Base-by-base conservation (phyloP, 1,140 invertebrate species). In the Psix sp. region DNA sequence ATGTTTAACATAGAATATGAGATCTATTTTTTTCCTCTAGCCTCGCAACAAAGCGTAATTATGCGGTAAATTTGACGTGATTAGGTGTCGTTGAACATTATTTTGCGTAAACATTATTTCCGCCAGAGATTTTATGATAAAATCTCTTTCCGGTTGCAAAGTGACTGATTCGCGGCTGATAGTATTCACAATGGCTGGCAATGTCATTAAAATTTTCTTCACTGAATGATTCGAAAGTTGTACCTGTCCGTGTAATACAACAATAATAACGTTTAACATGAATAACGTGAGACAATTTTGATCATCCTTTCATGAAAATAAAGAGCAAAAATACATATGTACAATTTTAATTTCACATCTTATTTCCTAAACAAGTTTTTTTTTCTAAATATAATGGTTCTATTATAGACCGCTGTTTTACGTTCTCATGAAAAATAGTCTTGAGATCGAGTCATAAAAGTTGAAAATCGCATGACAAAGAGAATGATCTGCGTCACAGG, bases 401-500 rank as follows among this genome's bases (percentile, higher is more conserved):
- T n/a, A n/a, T n/a, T n/a, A n/a, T n/a, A n/a, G n/a, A n/a, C n/a
- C n/a, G n/a, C n/a, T n/a, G n/a, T n/a, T n/a, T n/a, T n/a, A n/a
- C n/a, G n/a, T n/a, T n/a, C n/a, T n/a, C n/a, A n/a, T n/a, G n/a
- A n/a, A n/a, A n/a, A n/a, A n/a, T n/a, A n/a, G n/a, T n/a, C n/a
- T n/a, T n/a, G 7, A 1, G 13, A 29, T 26, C 14, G 21, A 2
- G 26, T 49, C 10, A 51, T 33, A 35, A 51, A 49, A 45, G 2
- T 43, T 29, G 40, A 62, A 52, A 63, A 7, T 29, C 26, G 7
- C 26, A 29, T 29, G n/a, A n/a, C 7, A 7, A 3, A 10, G 26
- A 29, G n/a, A 29, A 35, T 51, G 35, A 74, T n/a, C 78, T n/a
- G n/a, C n/a, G 81, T 82, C 81, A 84, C 83, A 80, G 78, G 75